Evolutionary conservation across 2,113 vertebrate genomes (phyloP), one percentile per base, ranked within the genome.

Genomic region (Perca flavescens): DNA sequence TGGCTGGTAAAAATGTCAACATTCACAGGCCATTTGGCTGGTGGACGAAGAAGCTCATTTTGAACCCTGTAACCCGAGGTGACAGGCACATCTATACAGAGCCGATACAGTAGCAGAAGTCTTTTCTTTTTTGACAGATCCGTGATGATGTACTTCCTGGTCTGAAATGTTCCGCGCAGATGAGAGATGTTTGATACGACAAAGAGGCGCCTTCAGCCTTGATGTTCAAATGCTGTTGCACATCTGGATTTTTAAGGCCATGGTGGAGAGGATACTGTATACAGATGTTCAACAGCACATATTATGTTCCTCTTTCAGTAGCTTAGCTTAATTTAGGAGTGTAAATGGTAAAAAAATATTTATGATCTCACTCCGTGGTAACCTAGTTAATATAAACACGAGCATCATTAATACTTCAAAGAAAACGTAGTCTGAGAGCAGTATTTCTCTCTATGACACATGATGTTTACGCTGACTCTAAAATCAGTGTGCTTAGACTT

Each of bases 341-440:
- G 28, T 52, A 16, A 60, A 46, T 12, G 22, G 50, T 14, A 19
- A 43, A 43, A 3, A 54, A 15, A 2, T 6, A 9, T 25, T 25
- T 50, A 2, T 16, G 14, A 47, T 17, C 53, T n/a, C 11, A 13
- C 17, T 62, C n/a, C 53, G 22, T 10, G 5, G 9, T 36, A 36
- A 1, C 16, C 16, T 36, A 36, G 4, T 34, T 75, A 11, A 46
- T 47, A 61, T 43, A 2, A 52, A 79, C 34, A 52, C 12, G 6
- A 74, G 21, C 34, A 22, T 52, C 19, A 22, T 46, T 28, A n/a
- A 49, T 21, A 40, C 19, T 5, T 53, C 0, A 5, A n/a, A 22
- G 31, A 40, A 60, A 68, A n/a, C n/a, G n/a, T n/a, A n/a, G n/a
- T n/a, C n/a, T n/a, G 49, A 76, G 58, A 43, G 56, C 25, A 40